Evolutionary conservation across 1,140 invertebrate species (phyloP).

Genomic region (Danaus melanippus): DNA sequence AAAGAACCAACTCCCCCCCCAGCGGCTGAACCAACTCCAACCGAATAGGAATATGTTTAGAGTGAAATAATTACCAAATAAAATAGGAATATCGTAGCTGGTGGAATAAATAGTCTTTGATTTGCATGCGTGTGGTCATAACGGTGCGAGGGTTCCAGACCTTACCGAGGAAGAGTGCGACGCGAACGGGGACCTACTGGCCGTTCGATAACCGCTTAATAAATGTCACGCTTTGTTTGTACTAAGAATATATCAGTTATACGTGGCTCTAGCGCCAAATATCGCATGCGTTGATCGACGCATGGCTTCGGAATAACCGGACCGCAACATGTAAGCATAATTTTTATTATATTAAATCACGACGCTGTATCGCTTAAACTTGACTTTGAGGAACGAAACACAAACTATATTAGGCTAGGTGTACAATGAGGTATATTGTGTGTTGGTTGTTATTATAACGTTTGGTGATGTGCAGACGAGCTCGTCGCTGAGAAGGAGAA

Average conservation of each 20-base stretch:
- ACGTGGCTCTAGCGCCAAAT: too few relatives aligned
- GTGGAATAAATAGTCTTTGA: conserved; percentile 45
- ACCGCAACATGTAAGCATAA: conserved; percentile 61
- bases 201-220: too few relatives aligned
- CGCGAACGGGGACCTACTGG: neutral
- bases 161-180: neutral
- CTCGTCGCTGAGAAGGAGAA: conserved; percentile 98
- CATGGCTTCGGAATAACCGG: conserved; percentile 67
- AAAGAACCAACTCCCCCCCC: conserved; percentile 35
- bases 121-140: conserved; percentile 40
- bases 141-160: neutral
- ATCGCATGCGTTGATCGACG: conserved; percentile 24
- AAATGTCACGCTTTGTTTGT: too few relatives aligned
- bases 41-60: conserved; percentile 12
- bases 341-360: conserved; percentile 26
- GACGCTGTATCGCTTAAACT: conserved; percentile 18
- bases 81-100: conserved; percentile 46
- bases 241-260: too few relatives aligned
- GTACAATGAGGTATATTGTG: too few relatives aligned
- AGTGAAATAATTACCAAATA: conserved; percentile 10
- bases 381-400: conserved; percentile 26
- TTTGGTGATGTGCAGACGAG: conserved; percentile 83
- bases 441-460: conserved; percentile 8
- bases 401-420: neutral
- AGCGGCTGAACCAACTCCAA: conserved; percentile 15